A percentile compares a stretch with the other conserved stretches of the same genome.
phyloP scores from a whole-genome alignment of 2,888 invertebrate genomes.

The Drymonia ruficornis region DNA sequence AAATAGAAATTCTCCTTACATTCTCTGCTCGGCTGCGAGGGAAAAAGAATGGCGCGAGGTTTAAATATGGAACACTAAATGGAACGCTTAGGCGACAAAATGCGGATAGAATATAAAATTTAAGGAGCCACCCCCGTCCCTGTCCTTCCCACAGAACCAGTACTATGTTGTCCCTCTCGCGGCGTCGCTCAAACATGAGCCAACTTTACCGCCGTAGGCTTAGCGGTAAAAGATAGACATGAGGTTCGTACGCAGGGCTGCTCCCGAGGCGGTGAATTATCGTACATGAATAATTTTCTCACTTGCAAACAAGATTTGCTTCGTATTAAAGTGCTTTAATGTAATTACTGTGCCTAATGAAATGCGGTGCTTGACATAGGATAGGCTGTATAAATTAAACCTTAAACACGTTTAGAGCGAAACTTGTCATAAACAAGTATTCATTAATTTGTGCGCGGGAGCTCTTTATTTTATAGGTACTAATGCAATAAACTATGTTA shows the following conservation, averaged over 20 bases:
- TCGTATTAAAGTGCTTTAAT: conserved; percentile 61
- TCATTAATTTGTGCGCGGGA: conserved; percentile 20
- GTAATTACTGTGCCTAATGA: conserved; percentile 58
- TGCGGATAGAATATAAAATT: conserved; percentile 85
- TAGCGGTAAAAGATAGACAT: conserved; percentile 83
- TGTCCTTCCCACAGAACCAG: conserved; percentile 50
- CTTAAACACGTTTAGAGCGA: conserved; percentile 32
- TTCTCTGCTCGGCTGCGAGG: conserved; percentile 70
- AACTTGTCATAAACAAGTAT: conserved; percentile 26
- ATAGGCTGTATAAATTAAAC: conserved; percentile 28
- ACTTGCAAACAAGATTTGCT: conserved; percentile 57
- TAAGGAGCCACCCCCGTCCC: conserved; percentile 68
- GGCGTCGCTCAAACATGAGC: conserved; percentile 69
- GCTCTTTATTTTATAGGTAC: conserved; percentile 14
- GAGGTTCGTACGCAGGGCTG: conserved; percentile 68
- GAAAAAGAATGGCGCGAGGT: conserved; percentile 78
- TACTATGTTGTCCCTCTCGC: conserved; percentile 56
- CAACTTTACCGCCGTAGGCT: conserved; percentile 80
- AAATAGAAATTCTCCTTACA: conserved; percentile 73
- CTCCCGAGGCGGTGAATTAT: conserved; percentile 61
- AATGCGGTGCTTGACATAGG: conserved; percentile 39
- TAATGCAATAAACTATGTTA: neutral
- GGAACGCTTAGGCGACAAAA: conserved; percentile 85
- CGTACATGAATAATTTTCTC: conserved; percentile 63
- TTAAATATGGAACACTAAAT: conserved; percentile 85